phyloP scores from a whole-genome alignment of 2,888 invertebrate genomes.

The Atrina japonica region DNA sequence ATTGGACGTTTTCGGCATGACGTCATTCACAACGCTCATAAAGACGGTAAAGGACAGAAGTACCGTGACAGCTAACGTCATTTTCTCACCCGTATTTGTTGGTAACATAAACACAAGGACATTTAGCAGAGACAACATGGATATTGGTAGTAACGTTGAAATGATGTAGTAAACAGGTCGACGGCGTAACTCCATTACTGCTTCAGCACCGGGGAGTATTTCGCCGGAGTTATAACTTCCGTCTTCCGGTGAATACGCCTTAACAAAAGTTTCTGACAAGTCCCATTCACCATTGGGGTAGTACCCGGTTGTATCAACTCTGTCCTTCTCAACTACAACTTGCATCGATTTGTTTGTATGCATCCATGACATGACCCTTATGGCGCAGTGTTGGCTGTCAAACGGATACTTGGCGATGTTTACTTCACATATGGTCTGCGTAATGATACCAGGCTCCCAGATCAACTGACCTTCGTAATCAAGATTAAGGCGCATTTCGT shows the following conservation, averaged over 20 bases:
- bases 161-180: conserved; percentile 65
- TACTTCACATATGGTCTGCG: conserved; percentile 65
- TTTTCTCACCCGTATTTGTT: conserved; percentile 63
- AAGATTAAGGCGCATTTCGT: conserved; percentile 62
- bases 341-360: conserved; percentile 63
- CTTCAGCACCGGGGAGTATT: conserved; percentile 60
- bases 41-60: conserved; percentile 66
- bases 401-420: conserved; percentile 66
- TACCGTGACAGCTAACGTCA: conserved; percentile 66
- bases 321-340: conserved; percentile 51
- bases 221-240: conserved; percentile 57
- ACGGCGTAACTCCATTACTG: conserved; percentile 54
- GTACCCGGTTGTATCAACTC: conserved; percentile 55
- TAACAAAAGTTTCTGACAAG: conserved; percentile 40
- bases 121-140: conserved; percentile 63
- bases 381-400: conserved; percentile 62
- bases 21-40: conserved; percentile 65
- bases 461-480: conserved; percentile 53
- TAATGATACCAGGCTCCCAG: conserved; percentile 65
- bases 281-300: conserved; percentile 68
- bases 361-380: conserved; percentile 68
- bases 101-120: conserved; percentile 65
- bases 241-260: conserved; percentile 40
- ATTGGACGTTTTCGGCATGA: conserved; percentile 67
- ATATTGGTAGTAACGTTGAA: conserved; percentile 64